Percentiles rank a stretch among this genome's conserved stretches.
phyloP scores from a whole-genome alignment of 2,113 vertebrate species.

The Urocitellus parryii region DNA sequence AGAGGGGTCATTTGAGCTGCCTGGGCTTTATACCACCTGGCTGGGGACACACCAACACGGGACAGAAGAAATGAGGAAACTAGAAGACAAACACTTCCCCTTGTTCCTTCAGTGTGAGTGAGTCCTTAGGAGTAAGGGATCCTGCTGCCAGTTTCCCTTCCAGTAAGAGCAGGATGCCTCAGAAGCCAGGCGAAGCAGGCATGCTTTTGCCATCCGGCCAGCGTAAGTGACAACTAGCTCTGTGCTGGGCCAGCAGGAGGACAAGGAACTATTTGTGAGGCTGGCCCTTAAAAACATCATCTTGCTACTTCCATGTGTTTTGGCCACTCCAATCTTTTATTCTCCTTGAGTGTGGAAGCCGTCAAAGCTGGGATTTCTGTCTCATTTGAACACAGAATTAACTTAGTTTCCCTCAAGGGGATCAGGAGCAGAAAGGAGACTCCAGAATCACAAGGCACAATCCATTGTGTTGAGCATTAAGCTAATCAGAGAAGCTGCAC shows the following conservation, averaged over 20 bases:
- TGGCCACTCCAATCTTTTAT: neutral
- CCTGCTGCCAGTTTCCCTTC: neutral
- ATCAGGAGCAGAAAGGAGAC: neutral
- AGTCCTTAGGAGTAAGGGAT: neutral
- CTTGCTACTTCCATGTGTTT: neutral
- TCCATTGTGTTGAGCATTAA: neutral
- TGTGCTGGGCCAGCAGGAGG: neutral
- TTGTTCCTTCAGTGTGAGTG: neutral
- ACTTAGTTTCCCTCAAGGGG: neutral
- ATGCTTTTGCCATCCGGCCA: neutral
- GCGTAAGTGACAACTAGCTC: neutral
- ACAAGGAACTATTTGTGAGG: neutral
- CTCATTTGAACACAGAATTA: slow-evolving; percentile 41
- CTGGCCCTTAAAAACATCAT: neutral
- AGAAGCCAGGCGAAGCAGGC: neutral
- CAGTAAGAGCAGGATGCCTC: neutral
- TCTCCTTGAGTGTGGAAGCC: neutral
- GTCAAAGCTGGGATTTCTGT: neutral
- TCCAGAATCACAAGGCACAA: neutral
- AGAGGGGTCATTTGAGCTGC: neutral
- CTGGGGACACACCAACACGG: neutral
- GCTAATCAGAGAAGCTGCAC: neutral
- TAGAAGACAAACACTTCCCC: neutral
- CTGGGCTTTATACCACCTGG: neutral
- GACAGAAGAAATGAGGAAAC: slow-evolving; percentile 26